Evolutionary conservation across 2,888 invertebrate genomes (phyloP).

Genomic region (Drosophila anomalipes): DNA sequence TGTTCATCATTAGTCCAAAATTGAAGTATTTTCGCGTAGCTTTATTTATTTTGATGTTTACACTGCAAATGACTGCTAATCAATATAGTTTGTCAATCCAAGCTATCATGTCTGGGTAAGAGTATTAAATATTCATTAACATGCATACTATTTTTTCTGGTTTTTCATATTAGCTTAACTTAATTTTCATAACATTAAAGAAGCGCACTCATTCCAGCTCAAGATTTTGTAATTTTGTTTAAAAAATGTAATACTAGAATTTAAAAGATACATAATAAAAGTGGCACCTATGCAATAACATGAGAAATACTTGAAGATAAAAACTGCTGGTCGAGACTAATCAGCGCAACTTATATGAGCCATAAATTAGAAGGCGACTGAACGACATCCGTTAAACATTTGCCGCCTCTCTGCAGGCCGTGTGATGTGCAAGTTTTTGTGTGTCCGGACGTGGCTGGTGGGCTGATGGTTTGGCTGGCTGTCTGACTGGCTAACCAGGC

Average conservation of each 20-base stretch:
- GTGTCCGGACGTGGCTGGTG: constrained; percentile 51
- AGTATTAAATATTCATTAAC: not conserved
- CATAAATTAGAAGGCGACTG: constrained; percentile 77
- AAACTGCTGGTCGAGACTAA: constrained; percentile 58
- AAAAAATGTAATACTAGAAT: constrained; percentile 15
- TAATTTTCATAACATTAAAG: constrained; percentile 57
- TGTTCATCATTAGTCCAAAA: not conserved
- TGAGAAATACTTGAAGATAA: constrained; percentile 53
- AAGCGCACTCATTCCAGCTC: constrained; percentile 15
- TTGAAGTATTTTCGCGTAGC: not conserved
- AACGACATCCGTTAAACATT: constrained; percentile 71
- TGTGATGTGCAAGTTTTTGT: constrained; percentile 60
- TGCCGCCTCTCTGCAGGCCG: constrained; percentile 39
- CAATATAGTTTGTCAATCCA: not conserved
- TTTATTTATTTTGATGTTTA: not conserved
- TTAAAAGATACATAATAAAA: constrained; percentile 24
- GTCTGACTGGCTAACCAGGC: constrained; percentile 25
- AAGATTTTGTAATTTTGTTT: constrained; percentile 9
- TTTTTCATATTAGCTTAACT: constrained; percentile 33
- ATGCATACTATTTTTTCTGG: not conserved
- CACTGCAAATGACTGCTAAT: not conserved
- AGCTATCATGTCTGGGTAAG: not conserved
- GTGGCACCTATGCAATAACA: constrained; percentile 13
- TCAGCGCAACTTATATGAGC: constrained; percentile 78
- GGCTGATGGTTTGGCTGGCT: constrained; percentile 9